phyloP scores from a whole-genome alignment of 2,797 vertebrate genomes.

The Zalophus californianus region DNA sequence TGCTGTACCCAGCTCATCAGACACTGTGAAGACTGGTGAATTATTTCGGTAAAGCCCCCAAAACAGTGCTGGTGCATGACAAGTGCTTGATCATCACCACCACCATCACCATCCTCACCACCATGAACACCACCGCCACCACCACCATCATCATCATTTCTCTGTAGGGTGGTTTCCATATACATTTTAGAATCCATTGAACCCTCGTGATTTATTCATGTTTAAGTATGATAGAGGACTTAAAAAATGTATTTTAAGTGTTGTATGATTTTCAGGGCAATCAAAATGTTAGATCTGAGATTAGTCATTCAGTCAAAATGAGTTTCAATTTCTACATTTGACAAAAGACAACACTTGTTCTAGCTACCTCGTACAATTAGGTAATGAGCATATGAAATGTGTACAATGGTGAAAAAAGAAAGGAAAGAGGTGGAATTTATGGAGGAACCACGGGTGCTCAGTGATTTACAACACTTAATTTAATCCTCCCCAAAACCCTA shows the following conservation, averaged over 20 bases:
- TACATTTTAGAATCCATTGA: not conserved
- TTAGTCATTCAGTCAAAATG: not conserved
- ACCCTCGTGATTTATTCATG: not conserved
- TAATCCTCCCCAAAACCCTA: not conserved
- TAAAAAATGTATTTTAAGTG: not conserved
- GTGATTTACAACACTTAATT: not conserved
- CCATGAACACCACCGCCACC: rapidly evolving
- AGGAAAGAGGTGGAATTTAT: not conserved
- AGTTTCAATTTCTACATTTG: not conserved
- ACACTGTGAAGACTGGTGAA: not conserved
- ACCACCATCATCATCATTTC: not conserved
- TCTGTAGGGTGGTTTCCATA: not conserved
- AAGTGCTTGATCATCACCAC: not conserved
- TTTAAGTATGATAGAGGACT: not conserved
- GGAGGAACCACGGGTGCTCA: not conserved
- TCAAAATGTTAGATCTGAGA: not conserved
- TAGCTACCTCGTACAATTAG: no score
- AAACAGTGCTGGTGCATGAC: not conserved
- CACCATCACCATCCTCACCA: rapidly evolving
- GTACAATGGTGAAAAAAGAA: not conserved
- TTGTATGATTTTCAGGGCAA: not conserved
- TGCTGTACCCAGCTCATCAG: not conserved
- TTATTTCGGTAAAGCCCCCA: not conserved
- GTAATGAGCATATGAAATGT: not conserved
- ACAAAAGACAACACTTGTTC: not conserved